Base-by-base conservation (phyloP, 2,797 vertebrate species). In the Spea hammondii region DNA sequence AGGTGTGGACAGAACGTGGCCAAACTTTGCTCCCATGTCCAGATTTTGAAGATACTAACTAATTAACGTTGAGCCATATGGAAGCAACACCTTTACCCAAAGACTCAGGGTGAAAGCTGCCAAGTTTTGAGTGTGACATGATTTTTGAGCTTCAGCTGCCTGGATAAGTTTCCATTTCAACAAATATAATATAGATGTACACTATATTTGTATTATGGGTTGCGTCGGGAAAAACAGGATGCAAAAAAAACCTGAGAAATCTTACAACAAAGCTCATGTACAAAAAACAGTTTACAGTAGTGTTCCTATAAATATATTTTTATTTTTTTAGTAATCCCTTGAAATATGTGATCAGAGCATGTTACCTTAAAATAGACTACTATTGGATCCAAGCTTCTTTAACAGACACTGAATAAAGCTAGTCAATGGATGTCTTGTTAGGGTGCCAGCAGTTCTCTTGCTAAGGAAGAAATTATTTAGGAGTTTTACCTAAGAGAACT, bases 381-480 rank as follows among this genome's bases (percentile, higher is more conserved):
- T 49, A 76, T 17, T 50, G 71, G 79, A 76, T 72, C 65, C 72
- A 69, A 57, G 71, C 79, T 76, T 74, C 79, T 72, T 75, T 60
- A 53, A 13, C 68, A 76, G 66, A 55, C 49, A 46, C 79, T 66
- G 62, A 48, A 5, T 12, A 32, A 46, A 62, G 46, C n/a, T 62
- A 51, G 73, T 80, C 74, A 80, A 80, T 80, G 62, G 79, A 8
- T 53, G 51, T 49, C 51, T 74, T 80, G 79, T 80, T 59, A 50
- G n/a, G 65, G 48, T 76, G 79, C 79, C 79, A 80, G 73, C n/a
- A 80, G 71, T 76, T 80, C 67, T 71, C 53, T 72, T 60, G 6
- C 60, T 66, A 8, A 8, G 78, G 59, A 76, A 72, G 59, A 66
- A 64, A 71, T 44, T 74, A 73, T 74, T 66, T 57, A 72, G 46